phyloP scores from a whole-genome alignment of 2,888 invertebrate species.

The Seira musarum region DNA sequence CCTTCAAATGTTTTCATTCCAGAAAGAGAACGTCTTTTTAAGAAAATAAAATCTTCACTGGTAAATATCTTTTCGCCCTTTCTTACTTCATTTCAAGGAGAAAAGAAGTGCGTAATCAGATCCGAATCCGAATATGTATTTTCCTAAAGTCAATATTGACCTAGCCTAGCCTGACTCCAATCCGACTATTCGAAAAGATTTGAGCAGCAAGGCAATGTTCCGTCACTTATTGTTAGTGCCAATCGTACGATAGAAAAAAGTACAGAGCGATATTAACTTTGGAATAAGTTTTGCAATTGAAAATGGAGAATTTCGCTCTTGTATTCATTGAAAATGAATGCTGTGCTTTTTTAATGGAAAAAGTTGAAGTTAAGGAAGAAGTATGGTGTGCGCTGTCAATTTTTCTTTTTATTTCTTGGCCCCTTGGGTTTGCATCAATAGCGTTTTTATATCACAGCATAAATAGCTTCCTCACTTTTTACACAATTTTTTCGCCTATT shows the following conservation, averaged over 20 bases:
- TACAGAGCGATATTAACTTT: too few species aligned
- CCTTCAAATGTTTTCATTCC: too few species aligned
- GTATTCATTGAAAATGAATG: conserved; percentile 32
- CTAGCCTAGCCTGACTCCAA: conserved; percentile 58
- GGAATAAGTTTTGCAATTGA: too few species aligned
- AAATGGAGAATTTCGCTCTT: too few species aligned
- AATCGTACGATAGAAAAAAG: too few species aligned
- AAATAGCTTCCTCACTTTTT: conserved; percentile 19
- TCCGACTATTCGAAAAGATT: conserved; percentile 18
- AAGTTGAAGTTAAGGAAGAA: conserved; percentile 32
- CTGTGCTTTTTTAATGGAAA: conserved; percentile 27
- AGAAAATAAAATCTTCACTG: too few species aligned
- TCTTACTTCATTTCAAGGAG: too few species aligned
- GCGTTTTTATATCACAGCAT: conserved; percentile 3
- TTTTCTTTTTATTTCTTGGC: conserved; percentile 30
- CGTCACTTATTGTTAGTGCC: too few species aligned
- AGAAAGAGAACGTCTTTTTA: too few species aligned
- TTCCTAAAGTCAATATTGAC: conserved; percentile 65
- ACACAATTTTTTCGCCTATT: neutral
- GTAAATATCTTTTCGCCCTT: too few species aligned
- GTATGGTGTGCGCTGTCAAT: conserved; percentile 35
- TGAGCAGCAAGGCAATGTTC: too few species aligned
- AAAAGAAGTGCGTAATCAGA: conserved; percentile 53
- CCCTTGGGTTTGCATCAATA: conserved; percentile 21
- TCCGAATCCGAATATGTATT: conserved; percentile 61